Conservation (phyloP, 1,140 invertebrate genomes). For the Eurosta solidaginis region DNA sequence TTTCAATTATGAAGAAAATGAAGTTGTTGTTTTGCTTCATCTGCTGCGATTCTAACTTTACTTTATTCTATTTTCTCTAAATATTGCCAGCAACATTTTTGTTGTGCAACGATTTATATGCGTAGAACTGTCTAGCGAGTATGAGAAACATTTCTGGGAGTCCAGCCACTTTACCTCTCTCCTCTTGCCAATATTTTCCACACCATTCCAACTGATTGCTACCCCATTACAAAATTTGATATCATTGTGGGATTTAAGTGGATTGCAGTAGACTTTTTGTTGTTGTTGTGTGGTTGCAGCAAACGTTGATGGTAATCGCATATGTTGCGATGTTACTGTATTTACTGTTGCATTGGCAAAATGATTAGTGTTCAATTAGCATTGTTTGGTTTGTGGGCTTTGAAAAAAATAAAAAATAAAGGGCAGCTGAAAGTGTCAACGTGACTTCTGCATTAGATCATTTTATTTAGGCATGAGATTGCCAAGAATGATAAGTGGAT, state of each 20-base stretch:
- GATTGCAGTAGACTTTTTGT: background rate
- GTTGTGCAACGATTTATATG: conserved; percentile 53
- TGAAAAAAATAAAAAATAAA: too few relatives aligned
- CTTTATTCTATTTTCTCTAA: background rate
- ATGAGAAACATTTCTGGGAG: background rate
- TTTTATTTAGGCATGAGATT: conserved; percentile 12
- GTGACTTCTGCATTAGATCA: conserved; percentile 17
- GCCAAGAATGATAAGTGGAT: background rate
- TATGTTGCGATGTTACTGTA: background rate
- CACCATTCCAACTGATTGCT: background rate
- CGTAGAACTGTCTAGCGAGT: too few relatives aligned
- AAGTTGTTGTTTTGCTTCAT: too few relatives aligned
- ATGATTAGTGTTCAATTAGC: conserved; percentile 26
- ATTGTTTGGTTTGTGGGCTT: background rate
- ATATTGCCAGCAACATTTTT: background rate
- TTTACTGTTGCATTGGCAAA: background rate
- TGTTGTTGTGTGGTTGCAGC: too few relatives aligned
- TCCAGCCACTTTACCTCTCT: background rate
- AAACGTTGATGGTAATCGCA: background rate
- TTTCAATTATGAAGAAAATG: too few relatives aligned
- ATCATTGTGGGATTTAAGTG: background rate
- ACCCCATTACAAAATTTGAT: conserved; percentile 1
- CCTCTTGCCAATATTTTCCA: background rate
- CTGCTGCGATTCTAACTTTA: background rate
- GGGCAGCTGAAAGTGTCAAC: conserved; percentile 24